Evolutionary conservation across 2,797 vertebrate genomes (phyloP).

Genomic region (Melanotaenia nigrans): DNA sequence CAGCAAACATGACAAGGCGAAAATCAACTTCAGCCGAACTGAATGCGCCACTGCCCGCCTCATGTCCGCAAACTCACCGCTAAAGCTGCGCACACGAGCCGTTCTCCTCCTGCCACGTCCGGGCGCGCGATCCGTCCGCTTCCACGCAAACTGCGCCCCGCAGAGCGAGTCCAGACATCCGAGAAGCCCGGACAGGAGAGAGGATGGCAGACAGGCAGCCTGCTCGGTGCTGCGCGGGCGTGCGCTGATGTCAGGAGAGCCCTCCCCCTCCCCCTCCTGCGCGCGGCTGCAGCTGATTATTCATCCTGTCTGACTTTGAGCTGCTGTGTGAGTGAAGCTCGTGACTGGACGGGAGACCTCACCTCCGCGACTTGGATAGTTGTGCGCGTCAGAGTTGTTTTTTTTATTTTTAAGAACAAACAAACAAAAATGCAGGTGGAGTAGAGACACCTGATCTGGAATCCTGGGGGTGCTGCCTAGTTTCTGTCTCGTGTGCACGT

Average conservation of each 20-base stretch:
- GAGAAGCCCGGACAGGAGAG: slow-evolving; percentile 47
- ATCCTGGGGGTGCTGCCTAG: background rate
- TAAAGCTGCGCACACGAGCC: background rate
- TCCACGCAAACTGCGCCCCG: slow-evolving; percentile 15
- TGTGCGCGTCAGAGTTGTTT: background rate
- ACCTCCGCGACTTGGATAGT: slow-evolving; percentile 27
- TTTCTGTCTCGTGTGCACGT: background rate
- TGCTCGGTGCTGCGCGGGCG: slow-evolving; percentile 61
- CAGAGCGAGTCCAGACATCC: slow-evolving; percentile 41
- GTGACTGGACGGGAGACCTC: too few species aligned
- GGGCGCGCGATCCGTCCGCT: slow-evolving; percentile 15
- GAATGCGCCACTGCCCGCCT: too few species aligned
- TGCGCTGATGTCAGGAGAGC: slow-evolving; percentile 63
- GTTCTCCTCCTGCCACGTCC: background rate
- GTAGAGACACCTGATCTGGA: too few species aligned
- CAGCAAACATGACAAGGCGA: too few species aligned
- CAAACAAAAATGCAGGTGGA: background rate
- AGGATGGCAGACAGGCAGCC: slow-evolving; percentile 69
- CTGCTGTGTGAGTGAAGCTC: too few species aligned
- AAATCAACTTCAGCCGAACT: too few species aligned
- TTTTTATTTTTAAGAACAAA: background rate
- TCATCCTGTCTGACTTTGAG: background rate
- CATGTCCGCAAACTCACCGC: slow-evolving; percentile 49
- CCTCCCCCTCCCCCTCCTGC: slow-evolving; percentile 63
- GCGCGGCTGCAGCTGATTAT: background rate